phyloP scores from a whole-genome alignment of 1,140 invertebrate genomes.

The Drosophila chauvacae region DNA sequence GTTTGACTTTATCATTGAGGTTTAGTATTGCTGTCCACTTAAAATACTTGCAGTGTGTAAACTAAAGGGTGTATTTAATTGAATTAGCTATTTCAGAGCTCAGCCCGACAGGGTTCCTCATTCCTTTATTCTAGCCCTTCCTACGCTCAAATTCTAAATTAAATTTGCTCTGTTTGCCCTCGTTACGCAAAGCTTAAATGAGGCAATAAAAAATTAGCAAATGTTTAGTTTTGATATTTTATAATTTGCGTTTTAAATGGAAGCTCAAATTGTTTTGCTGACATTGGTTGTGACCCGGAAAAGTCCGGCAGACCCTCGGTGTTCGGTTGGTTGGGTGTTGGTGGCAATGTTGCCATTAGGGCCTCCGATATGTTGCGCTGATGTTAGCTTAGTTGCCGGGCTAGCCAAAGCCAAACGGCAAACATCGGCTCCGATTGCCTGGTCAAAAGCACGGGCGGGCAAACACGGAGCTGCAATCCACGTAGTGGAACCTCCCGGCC shows the following conservation, averaged over 20 bases:
- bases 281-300: conserved; percentile 56
- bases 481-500: conserved; percentile 6
- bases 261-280: conserved; percentile 61
- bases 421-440: conserved; percentile 34
- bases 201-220: conserved; percentile 28
- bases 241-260: conserved; percentile 62
- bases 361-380: conserved; percentile 30
- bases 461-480: conserved; percentile 30
- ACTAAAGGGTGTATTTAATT: background rate
- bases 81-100: background rate
- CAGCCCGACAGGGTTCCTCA: background rate
- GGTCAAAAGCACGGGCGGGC: conserved; percentile 22
- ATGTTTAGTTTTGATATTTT: conserved; percentile 64
- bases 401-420: conserved; percentile 47
- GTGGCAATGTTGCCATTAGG: conserved; percentile 24
- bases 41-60: background rate
- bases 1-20: background rate
- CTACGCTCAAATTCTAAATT: conserved; percentile 20
- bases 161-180: conserved; percentile 53
- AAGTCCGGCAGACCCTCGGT: conserved; percentile 8
- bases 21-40: background rate
- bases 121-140: background rate
- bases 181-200: conserved; percentile 52
- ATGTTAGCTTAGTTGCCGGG: conserved; percentile 47
- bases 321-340: background rate